These are phyloP conservation scores for Hoplias malabaricus DNA, from an alignment of 2,113 vertebrate species.

Conservation along the genomic window DNA sequence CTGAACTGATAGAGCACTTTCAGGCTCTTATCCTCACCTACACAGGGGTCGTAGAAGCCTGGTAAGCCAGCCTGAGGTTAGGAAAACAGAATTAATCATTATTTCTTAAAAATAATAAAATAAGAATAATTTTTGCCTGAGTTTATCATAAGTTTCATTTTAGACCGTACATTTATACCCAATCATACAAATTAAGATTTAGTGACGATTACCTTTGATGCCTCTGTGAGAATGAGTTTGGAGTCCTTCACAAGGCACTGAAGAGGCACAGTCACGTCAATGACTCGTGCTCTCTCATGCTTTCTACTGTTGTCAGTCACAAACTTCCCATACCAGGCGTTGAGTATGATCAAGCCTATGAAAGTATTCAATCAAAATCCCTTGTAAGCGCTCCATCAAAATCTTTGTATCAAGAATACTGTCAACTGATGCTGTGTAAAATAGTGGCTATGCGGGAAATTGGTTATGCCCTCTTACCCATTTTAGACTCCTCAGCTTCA, in stretches of 20 bases:
- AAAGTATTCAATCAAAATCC: slow-evolving; percentile 2
- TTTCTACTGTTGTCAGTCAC: slow-evolving; percentile 91
- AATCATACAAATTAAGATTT: background rate
- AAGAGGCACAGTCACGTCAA: slow-evolving; percentile 93
- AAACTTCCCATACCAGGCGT: slow-evolving; percentile 98
- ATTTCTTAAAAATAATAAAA: too few relatives aligned
- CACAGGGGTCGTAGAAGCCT: slow-evolving; percentile 94
- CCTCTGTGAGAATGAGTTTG: slow-evolving; percentile 95
- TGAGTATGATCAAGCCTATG: slow-evolving; percentile 91
- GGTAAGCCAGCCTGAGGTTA: slow-evolving; percentile 87
- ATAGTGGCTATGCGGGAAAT: background rate
- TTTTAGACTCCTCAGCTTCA: slow-evolving; percentile 90
- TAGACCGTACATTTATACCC: too few relatives aligned
- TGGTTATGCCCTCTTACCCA: slow-evolving; percentile 80
- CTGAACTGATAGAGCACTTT: slow-evolving; percentile 98
- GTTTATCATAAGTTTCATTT: too few relatives aligned
- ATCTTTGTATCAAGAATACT: background rate
- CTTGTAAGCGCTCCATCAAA: background rate
- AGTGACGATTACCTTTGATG: slow-evolving; percentile 79
- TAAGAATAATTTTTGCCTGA: too few relatives aligned
- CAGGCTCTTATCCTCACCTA: slow-evolving; percentile 95
- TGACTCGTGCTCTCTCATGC: slow-evolving; percentile 92
- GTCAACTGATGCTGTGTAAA: slow-evolving; percentile 11
- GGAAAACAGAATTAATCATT: slow-evolving; percentile 29
- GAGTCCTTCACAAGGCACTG: slow-evolving; percentile 99